phyloP scores from a whole-genome alignment of 2,888 invertebrate genomes.

The Drosophila tanythrix region DNA sequence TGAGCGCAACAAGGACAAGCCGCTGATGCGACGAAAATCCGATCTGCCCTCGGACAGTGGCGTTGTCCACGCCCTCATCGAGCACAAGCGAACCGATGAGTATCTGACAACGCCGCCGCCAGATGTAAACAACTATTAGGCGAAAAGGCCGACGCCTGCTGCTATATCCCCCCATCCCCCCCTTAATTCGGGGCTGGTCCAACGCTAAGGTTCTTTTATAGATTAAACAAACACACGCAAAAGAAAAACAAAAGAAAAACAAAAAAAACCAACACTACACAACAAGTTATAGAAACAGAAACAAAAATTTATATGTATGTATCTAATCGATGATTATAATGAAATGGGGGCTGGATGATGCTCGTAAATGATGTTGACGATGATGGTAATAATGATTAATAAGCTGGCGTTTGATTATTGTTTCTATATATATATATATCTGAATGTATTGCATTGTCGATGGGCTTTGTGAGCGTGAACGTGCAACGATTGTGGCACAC shows the following conservation, averaged over 20 bases:
- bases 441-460: slow-evolving; percentile 12
- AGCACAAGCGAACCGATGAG: slow-evolving; percentile 96
- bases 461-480: slow-evolving; percentile 22
- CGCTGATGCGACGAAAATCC: slow-evolving; percentile 96
- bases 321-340: slow-evolving; percentile 40
- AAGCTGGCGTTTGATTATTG: slow-evolving; percentile 22
- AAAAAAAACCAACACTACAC: slow-evolving; percentile 4
- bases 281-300: slow-evolving; percentile 26
- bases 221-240: slow-evolving; percentile 22
- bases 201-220: slow-evolving; percentile 49
- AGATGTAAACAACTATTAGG: slow-evolving; percentile 94
- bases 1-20: slow-evolving; percentile 92
- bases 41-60: slow-evolving; percentile 97
- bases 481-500: slow-evolving; percentile 36
- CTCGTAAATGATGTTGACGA: slow-evolving; percentile 19
- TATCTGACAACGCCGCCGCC: slow-evolving; percentile 94
- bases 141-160: not conserved
- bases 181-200: slow-evolving; percentile 53
- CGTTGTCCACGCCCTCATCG: slow-evolving; percentile 95
- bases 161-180: slow-evolving; percentile 1
- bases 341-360: slow-evolving; percentile 45
- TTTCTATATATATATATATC: slow-evolving; percentile 21
- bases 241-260: slow-evolving; percentile 1
- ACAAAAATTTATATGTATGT: slow-evolving; percentile 24
- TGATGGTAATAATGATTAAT: slow-evolving; percentile 20